Evolutionary conservation across 30 jellyfish, hydroid and myxozoan genomes (phyloP), one percentile per base, ranked within the genome.

Genomic region (Hydractinia symbiolongicarpus): DNA sequence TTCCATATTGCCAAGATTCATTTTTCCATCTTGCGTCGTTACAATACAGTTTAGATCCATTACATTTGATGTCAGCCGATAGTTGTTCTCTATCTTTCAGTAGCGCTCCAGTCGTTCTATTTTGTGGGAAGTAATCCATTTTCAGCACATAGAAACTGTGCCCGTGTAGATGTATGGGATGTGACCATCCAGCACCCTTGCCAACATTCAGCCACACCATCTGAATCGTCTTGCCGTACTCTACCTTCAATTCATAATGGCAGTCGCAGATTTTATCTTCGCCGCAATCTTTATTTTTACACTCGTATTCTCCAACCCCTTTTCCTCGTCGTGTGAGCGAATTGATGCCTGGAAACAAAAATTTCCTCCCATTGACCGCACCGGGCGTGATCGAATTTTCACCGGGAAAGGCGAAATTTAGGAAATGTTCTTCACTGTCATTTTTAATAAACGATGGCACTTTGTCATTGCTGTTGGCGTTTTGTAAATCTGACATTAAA

Each of bases 121-220:
- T 86, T 55, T 89, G 83, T 13, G 89, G 85, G 50, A 95, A 89
- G 81, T 81, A 85, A 16, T 88, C 95, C 94, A 90, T 82, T 54
- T 90, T 90, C 53, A 90, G 78, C 55, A 90, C 88, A 67, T 90
- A 77, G 70, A 90, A 90, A 58, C 97, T 85, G 60, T 90, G 97
- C 5, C 95, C 97, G 66, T 90, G 97, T 44, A 90, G 8, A 73
- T 90, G 97, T 11, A 90, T 87, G 15, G 97, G 97, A 66, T 90
- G 97, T 1, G 87, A 79, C 90, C 92, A 80, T 40, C 95, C 97
- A 40, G 81, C 87, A 5, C 97, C 97, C 15, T 74, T 79, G 8
- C 97, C 97, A 85, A 82, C 72, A 61, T 85, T 90, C 9, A 86
- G 74, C 86, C 87, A 90, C 10, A 90, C 90, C 95, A 90, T 69